These are phyloP conservation scores for Neoitamus cyanurus DNA, from an alignment of 2,888 invertebrate genomes.

Conservation along the genomic window DNA sequence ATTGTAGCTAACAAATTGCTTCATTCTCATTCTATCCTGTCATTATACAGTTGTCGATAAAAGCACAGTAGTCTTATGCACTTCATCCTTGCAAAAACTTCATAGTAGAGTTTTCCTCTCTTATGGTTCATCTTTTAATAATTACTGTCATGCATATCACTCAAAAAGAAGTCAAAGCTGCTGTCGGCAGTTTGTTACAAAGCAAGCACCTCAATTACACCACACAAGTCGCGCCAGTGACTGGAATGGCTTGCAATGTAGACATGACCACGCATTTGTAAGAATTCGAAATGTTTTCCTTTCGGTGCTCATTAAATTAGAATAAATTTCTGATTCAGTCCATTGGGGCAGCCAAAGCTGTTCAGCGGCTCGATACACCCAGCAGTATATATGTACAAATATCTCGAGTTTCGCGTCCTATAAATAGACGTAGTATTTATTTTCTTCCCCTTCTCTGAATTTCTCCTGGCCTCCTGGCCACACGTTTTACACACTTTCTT, in stretches of 20 bases:
- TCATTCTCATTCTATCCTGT: not conserved
- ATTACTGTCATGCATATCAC: not conserved
- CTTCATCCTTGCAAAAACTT: not conserved
- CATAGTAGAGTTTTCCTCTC: not conserved
- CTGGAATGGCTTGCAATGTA: not conserved
- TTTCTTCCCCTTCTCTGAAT: not conserved
- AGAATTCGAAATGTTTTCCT: not conserved
- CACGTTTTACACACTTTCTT: not conserved
- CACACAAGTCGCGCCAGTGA: not conserved
- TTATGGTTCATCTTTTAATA: not conserved
- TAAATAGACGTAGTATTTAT: constrained; percentile 18
- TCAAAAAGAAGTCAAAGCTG: not conserved
- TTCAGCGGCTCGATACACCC: not conserved
- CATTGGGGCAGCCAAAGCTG: not conserved
- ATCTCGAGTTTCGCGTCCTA: constrained; percentile 1
- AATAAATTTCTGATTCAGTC: constrained; percentile 9
- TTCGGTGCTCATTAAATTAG: constrained; percentile 11
- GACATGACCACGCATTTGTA: not conserved
- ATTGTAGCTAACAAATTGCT: not conserved
- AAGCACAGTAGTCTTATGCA: not conserved
- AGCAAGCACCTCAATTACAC: not conserved
- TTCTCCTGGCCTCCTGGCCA: not conserved
- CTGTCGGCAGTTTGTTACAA: not conserved
- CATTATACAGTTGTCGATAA: not conserved
- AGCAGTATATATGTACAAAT: not conserved